Evolutionary conservation across 64 coral and sea anemone genomes (phyloP).

Genomic region (Pocillopora damicornis): DNA sequence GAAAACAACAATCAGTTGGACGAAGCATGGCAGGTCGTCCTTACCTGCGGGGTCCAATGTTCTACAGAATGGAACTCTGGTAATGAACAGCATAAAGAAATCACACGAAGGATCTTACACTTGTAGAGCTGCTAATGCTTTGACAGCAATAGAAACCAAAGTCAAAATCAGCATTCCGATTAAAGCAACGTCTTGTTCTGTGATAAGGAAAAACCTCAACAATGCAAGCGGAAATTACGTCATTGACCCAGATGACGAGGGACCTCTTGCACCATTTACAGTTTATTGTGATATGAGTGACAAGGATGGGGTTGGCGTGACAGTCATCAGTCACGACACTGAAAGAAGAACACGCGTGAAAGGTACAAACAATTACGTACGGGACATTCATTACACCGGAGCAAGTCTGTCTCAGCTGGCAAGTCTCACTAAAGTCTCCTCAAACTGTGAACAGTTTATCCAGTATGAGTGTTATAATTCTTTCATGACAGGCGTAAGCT

Average conservation of each 20-base stretch:
- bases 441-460: constrained; percentile 4
- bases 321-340: constrained; percentile 29
- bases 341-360: neutral
- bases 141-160: neutral
- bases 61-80: neutral
- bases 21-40: neutral
- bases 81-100: neutral
- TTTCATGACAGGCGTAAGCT: neutral
- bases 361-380: neutral
- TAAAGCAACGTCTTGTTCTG: neutral
- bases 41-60: neutral
- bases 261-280: neutral
- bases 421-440: constrained; percentile 7
- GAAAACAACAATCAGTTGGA: constrained; percentile 41
- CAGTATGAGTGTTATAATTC: neutral
- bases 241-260: constrained; percentile 4
- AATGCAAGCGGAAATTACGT: constrained; percentile 5
- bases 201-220: neutral
- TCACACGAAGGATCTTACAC: neutral
- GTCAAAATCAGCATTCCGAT: neutral
- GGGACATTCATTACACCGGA: constrained; percentile 21
- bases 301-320: constrained; percentile 22
- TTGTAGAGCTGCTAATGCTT: neutral
- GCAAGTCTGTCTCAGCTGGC: constrained; percentile 9
- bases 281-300: constrained; percentile 17